Conservation (phyloP, 2,113 vertebrate genomes). For the Xiphias gladius region DNA sequence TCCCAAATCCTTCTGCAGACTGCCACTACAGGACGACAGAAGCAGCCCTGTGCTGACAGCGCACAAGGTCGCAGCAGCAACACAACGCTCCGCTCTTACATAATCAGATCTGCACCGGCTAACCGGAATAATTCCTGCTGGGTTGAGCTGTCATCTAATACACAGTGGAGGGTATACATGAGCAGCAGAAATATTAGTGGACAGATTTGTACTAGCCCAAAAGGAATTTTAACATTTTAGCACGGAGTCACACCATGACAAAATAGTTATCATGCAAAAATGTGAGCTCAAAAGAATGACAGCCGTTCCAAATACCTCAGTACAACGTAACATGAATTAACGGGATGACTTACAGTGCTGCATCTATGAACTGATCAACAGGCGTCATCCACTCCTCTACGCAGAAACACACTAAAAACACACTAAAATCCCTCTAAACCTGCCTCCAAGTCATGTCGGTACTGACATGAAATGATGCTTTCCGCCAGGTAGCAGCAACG, state of each 20-base stretch:
- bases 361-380: conserved; percentile 65
- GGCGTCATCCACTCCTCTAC: conserved; percentile 61
- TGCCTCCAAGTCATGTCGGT: conserved; percentile 30
- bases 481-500: conserved; percentile 65
- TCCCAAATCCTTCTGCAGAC: conserved; percentile 44
- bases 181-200: background rate
- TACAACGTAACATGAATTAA: background rate
- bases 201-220: background rate
- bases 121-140: conserved; percentile 58
- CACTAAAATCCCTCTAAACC: background rate
- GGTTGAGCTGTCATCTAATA: conserved; percentile 47
- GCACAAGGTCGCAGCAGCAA: conserved; percentile 66
- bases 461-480: conserved; percentile 54
- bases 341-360: conserved; percentile 54
- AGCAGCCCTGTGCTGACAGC: conserved; percentile 46
- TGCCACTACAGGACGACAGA: conserved; percentile 45
- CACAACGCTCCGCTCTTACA: conserved; percentile 64
- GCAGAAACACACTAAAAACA: background rate
- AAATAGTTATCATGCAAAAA: background rate
- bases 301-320: background rate
- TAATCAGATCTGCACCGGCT: conserved; percentile 63
- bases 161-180: conserved; percentile 1
- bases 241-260: background rate
- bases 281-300: background rate
- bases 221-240: background rate